Conservation (phyloP, 2,888 invertebrate genomes). For the Aphrophora alni region DNA sequence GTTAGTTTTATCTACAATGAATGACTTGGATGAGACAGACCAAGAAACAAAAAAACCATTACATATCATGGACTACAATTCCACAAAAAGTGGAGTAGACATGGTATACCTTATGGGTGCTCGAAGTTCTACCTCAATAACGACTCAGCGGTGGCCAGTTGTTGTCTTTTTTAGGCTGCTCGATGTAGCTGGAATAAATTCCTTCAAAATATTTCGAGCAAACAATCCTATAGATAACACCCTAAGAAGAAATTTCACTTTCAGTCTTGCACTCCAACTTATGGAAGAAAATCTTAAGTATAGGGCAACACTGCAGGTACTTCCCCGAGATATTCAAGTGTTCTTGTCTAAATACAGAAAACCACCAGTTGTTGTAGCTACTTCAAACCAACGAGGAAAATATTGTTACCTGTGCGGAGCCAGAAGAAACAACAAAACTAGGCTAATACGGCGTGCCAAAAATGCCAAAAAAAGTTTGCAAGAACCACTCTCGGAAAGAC, state of each 20-base stretch:
- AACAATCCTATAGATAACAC: not conserved
- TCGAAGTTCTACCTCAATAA: not conserved
- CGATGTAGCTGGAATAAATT: not conserved
- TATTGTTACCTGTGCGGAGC: too few species aligned
- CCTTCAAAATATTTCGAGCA: not conserved
- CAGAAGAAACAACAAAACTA: too few species aligned
- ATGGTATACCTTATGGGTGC: too few species aligned
- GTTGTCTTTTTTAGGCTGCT: not conserved
- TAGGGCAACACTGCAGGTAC: not conserved
- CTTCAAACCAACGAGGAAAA: too few species aligned
- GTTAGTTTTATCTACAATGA: too few species aligned
- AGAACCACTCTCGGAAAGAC: not conserved
- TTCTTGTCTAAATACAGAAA: not conserved
- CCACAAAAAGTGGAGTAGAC: too few species aligned
- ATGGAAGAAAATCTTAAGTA: not conserved
- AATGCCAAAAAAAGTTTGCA: not conserved
- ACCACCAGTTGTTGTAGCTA: too few species aligned
- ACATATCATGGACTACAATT: too few species aligned
- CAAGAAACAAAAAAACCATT: too few species aligned
- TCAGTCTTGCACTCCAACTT: not conserved
- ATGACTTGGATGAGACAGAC: too few species aligned
- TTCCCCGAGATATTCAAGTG: not conserved
- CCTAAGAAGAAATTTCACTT: too few species aligned
- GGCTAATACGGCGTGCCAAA: not conserved
- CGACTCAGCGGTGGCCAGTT: not conserved